A percentile compares a stretch with the other conserved stretches of the same genome.
phyloP scores from a whole-genome alignment of 2,888 invertebrate species.

The Serripes groenlandicus region DNA sequence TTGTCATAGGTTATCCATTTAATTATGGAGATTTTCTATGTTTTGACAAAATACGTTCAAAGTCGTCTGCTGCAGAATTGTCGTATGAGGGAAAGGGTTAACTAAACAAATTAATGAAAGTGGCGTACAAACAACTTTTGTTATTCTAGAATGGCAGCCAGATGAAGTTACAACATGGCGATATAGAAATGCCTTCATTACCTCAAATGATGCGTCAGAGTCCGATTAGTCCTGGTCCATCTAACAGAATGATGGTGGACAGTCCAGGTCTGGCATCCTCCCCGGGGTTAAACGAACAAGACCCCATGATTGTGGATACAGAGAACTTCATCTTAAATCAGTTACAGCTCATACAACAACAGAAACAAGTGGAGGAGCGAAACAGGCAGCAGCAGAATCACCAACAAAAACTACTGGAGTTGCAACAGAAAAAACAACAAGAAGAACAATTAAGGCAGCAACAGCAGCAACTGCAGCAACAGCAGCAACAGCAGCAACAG shows the following conservation, averaged over 20 bases:
- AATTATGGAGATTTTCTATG: no score
- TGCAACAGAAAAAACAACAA: slow-evolving; percentile 48
- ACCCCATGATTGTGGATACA: slow-evolving; percentile 57
- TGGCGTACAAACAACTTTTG: no score
- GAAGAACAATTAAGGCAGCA: slow-evolving; percentile 51
- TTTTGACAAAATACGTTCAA: background rate
- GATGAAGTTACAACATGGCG: slow-evolving; percentile 33
- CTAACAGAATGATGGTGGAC: slow-evolving; percentile 38
- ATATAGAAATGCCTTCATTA: slow-evolving; percentile 54
- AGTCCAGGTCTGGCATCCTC: slow-evolving; percentile 47
- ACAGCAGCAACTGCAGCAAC: slow-evolving; percentile 47
- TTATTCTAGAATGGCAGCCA: slow-evolving; percentile 25
- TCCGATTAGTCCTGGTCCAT: slow-evolving; percentile 1
- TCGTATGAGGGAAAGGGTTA: no score
- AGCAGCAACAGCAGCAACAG: slow-evolving; percentile 38
- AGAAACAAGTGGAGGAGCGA: slow-evolving; percentile 46
- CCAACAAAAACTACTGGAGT: slow-evolving; percentile 51
- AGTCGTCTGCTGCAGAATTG: background rate
- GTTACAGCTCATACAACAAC: slow-evolving; percentile 49
- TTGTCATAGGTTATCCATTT: no score
- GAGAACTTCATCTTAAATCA: slow-evolving; percentile 61
- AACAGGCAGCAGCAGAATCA: slow-evolving; percentile 41
- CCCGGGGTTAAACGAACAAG: slow-evolving; percentile 25
- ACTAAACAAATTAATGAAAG: no score
- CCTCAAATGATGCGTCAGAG: slow-evolving; percentile 28